Evolutionary conservation across 1,140 invertebrate species (phyloP).

Genomic region (Limonius californicus): DNA sequence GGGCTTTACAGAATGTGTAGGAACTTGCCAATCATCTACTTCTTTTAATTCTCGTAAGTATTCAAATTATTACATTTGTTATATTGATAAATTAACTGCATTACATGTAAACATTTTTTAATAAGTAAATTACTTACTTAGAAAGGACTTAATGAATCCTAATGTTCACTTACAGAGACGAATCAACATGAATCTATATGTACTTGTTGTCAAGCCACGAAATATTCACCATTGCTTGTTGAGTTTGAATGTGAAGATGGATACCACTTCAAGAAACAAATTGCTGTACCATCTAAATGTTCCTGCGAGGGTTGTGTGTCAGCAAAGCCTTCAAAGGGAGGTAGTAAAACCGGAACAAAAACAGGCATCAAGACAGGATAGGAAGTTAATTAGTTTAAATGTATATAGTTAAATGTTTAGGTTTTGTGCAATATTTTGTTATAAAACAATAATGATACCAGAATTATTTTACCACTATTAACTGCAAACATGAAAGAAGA

Average conservation of each 20-base stretch:
- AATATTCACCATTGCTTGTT: conserved; percentile 45
- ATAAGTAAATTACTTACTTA: conserved; percentile 1
- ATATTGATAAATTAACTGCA: conserved; percentile 5
- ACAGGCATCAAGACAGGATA: not conserved
- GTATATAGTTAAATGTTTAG: no score
- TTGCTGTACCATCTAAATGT: conserved; percentile 53
- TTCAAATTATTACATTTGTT: not conserved
- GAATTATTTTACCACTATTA: no score
- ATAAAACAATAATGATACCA: no score
- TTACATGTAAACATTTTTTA: no score
- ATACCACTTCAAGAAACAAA: conserved; percentile 45
- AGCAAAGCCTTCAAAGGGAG: conserved; percentile 11
- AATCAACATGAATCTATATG: conserved; percentile 53
- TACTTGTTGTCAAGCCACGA: conserved; percentile 56
- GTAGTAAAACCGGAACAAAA: not conserved
- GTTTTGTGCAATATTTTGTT: no score
- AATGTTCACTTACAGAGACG: no score
- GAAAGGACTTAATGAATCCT: no score
- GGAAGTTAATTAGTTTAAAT: not conserved
- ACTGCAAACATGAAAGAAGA: no score
- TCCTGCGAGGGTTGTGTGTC: conserved; percentile 51
- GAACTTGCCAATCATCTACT: conserved; percentile 61
- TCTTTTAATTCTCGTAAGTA: conserved; percentile 59
- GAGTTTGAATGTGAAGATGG: conserved; percentile 55
- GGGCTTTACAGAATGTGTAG: conserved; percentile 62